Evolutionary conservation across 2,888 invertebrate genomes (phyloP).

Genomic region (Hyles lineata): DNA sequence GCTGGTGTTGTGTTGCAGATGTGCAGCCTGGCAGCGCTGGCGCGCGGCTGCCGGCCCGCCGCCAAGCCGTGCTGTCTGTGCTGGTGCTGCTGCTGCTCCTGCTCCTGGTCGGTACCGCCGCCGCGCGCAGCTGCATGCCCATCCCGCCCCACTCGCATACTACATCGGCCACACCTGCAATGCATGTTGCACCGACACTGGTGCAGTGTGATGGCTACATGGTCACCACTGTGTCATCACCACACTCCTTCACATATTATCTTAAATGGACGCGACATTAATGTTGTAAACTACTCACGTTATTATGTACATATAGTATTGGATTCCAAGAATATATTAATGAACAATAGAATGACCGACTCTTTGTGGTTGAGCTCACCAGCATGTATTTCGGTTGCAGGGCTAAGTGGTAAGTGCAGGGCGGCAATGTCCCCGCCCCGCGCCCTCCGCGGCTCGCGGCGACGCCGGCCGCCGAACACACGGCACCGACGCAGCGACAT

Average conservation of each 20-base stretch:
- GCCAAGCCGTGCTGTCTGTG: slow-evolving; percentile 85
- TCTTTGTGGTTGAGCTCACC: background rate
- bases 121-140: background rate
- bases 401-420: slow-evolving; percentile 73
- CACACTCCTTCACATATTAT: too few relatives aligned
- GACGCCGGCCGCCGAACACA: background rate
- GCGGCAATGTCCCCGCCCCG: background rate
- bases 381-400: slow-evolving; percentile 58
- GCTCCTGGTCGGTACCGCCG: slow-evolving; percentile 80
- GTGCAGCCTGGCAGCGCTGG: slow-evolving; percentile 82
- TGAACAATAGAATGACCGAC: too few relatives aligned
- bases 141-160: too few relatives aligned
- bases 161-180: too few relatives aligned
- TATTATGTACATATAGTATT: too few relatives aligned
- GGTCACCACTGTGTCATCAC: too few relatives aligned
- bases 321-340: too few relatives aligned
- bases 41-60: slow-evolving; percentile 83
- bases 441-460: slow-evolving; percentile 6
- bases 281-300: too few relatives aligned
- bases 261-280: too few relatives aligned
- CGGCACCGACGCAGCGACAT: background rate
- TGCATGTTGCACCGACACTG: too few relatives aligned
- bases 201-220: too few relatives aligned
- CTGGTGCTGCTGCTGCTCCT: slow-evolving; percentile 87
- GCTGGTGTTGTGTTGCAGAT: slow-evolving; percentile 61